Conservation (phyloP, 1,140 invertebrate genomes). For the Dreissena polymorpha region DNA sequence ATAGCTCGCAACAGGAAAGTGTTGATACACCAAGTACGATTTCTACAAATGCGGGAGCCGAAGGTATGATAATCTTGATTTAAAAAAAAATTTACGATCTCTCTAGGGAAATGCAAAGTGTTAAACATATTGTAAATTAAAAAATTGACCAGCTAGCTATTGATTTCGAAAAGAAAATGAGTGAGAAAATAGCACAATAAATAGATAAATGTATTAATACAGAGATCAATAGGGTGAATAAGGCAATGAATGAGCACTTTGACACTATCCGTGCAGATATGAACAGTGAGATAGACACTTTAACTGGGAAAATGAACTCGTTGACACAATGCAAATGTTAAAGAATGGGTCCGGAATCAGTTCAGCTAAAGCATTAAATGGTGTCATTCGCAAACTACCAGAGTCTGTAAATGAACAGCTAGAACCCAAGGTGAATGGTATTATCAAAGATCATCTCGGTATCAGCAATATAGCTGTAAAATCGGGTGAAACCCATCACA, state of each 20-base stretch:
- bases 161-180: too few relatives aligned
- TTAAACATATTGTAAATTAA: too few relatives aligned
- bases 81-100: too few relatives aligned
- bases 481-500: not conserved
- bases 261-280: constrained; percentile 9
- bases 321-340: not conserved
- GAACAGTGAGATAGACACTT: not conserved
- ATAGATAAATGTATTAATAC: too few relatives aligned
- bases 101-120: too few relatives aligned
- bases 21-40: too few relatives aligned
- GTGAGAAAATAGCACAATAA: too few relatives aligned
- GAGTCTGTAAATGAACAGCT: constrained; percentile 13
- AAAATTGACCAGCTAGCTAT: too few relatives aligned
- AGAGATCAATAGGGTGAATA: too few relatives aligned
- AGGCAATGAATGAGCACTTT: not conserved
- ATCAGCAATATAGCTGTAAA: not conserved
- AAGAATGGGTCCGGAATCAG: not conserved
- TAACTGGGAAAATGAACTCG: constrained; percentile 7
- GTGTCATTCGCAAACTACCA: constrained; percentile 1
- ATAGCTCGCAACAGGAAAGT: too few relatives aligned
- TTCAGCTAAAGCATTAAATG: not conserved
- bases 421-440: not conserved
- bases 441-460: not conserved
- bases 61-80: too few relatives aligned
- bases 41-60: too few relatives aligned